phyloP scores from a whole-genome alignment of 2,113 vertebrate genomes.

The Grammomys surdaster region DNA sequence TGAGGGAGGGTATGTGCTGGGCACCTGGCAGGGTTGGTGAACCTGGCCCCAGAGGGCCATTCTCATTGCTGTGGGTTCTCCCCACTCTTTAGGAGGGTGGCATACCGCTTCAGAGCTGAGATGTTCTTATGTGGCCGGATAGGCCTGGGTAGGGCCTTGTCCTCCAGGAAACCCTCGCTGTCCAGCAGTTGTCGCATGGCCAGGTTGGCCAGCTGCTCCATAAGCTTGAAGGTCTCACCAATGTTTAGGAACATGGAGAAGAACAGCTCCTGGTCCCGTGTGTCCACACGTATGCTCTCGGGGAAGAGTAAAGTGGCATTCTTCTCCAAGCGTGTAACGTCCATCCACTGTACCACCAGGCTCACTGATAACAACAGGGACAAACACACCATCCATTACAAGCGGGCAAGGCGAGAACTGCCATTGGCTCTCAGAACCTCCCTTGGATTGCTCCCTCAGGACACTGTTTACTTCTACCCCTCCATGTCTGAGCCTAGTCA shows the following conservation, averaged over 20 bases:
- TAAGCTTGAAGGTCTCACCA: slow-evolving; percentile 96
- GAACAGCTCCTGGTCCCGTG: slow-evolving; percentile 93
- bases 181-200: slow-evolving; percentile 97
- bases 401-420: rapidly evolving
- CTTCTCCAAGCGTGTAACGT: slow-evolving; percentile 96
- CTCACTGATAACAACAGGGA: slow-evolving; percentile 88
- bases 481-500: not conserved
- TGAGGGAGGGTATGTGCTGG: not conserved
- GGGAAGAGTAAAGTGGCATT: slow-evolving; percentile 96
- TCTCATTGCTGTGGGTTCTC: not conserved
- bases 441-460: not conserved
- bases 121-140: slow-evolving; percentile 93
- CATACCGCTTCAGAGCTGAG: slow-evolving; percentile 93
- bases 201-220: slow-evolving; percentile 98
- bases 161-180: slow-evolving; percentile 93
- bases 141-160: slow-evolving; percentile 92
- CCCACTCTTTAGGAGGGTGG: not conserved
- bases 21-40: not conserved
- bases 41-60: not conserved
- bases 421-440: not conserved
- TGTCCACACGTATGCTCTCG: slow-evolving; percentile 95
- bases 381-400: not conserved
- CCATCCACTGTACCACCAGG: slow-evolving; percentile 96
- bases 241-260: slow-evolving; percentile 99
- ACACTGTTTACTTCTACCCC: not conserved